Evolutionary conservation across 2,888 invertebrate genomes (phyloP).

Genomic region (Biston stratarius): DNA sequence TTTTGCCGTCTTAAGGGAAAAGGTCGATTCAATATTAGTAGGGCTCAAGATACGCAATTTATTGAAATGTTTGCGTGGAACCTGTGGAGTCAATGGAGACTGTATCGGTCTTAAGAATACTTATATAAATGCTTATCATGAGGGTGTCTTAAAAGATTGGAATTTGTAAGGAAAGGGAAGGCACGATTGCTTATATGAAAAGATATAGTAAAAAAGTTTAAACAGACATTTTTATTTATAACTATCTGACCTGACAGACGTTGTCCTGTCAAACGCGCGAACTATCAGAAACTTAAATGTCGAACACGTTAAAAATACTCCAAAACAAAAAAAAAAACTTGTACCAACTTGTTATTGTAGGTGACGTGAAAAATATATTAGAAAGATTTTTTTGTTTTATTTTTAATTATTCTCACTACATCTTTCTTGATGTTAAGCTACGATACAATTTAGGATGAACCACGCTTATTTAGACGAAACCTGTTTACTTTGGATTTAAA

Average conservation of each 20-base stretch:
- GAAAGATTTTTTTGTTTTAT: no score
- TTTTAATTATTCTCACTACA: no score
- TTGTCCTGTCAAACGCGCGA: background rate
- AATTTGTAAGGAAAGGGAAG: background rate
- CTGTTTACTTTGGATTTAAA: no score
- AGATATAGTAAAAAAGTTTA: background rate
- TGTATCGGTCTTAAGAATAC: slow-evolving; percentile 4
- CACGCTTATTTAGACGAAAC: no score
- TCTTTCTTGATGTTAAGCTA: no score
- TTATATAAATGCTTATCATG: background rate
- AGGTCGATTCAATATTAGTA: slow-evolving; percentile 58
- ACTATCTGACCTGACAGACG: background rate
- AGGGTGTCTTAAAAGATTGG: slow-evolving; percentile 5
- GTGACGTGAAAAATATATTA: no score
- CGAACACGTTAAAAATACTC: no score
- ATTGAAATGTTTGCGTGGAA: slow-evolving; percentile 34
- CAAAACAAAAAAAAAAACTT: no score
- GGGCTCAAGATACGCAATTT: slow-evolving; percentile 42
- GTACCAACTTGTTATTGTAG: no score
- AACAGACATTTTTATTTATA: background rate
- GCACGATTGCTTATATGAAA: background rate
- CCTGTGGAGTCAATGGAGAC: slow-evolving; percentile 31
- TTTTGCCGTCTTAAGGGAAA: slow-evolving; percentile 49
- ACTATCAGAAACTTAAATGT: no score
- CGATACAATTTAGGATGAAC: no score